phyloP scores from a whole-genome alignment of 2,888 invertebrate species.

The Imbricaverruca yamaguchii region DNA sequence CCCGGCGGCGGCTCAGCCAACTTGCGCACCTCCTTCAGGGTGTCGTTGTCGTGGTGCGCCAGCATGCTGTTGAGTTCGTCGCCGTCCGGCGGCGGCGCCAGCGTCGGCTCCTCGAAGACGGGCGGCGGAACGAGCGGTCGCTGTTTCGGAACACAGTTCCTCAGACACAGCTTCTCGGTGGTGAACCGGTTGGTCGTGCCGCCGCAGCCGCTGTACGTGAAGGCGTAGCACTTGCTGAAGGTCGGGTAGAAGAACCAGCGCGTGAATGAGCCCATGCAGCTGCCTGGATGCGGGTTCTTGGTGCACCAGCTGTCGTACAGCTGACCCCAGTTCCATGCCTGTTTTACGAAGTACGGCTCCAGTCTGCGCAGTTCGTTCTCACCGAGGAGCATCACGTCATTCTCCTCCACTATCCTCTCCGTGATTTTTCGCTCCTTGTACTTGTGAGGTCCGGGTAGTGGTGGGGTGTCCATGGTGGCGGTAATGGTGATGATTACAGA shows the following conservation, averaged over 20 bases:
- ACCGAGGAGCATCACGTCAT: background rate
- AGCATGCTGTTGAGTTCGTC: background rate
- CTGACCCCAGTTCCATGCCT: constrained; percentile 16
- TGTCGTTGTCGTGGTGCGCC: background rate
- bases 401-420: background rate
- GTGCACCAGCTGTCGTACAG: background rate
- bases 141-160: background rate
- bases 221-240: constrained; percentile 2
- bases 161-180: background rate
- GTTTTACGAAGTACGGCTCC: background rate
- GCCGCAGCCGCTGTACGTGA: background rate
- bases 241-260: constrained; percentile 22
- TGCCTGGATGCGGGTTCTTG: background rate
- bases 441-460: background rate
- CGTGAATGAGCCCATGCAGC: background rate
- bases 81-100: background rate
- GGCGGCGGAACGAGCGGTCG: background rate
- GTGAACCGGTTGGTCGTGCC: constrained; percentile 9
- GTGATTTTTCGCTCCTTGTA: background rate
- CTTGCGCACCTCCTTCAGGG: background rate
- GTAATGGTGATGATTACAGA: background rate
- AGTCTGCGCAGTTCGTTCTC: background rate
- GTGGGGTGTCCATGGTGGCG: background rate
- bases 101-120: background rate
- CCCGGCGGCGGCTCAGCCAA: background rate